These are phyloP conservation scores for Papilio aristodemus DNA, from an alignment of 1,140 invertebrate genomes.

Conservation along the genomic window DNA sequence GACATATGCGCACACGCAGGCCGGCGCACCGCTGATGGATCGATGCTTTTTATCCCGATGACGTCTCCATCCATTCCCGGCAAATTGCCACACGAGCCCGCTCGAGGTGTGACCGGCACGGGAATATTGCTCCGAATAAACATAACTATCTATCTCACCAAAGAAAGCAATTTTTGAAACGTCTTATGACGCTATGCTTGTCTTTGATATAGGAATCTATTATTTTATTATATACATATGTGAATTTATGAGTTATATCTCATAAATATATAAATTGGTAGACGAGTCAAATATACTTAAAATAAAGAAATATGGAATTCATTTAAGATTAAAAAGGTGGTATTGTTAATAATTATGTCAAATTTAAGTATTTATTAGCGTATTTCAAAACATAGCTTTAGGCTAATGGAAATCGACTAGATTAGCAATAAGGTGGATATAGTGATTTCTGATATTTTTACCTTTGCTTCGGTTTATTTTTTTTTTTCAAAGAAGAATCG, in stretches of 20 bases:
- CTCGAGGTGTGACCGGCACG: slow-evolving; percentile 54
- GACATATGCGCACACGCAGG: slow-evolving; percentile 58
- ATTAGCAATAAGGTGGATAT: too few species aligned
- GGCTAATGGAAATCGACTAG: too few species aligned
- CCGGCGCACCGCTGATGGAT: slow-evolving; percentile 62
- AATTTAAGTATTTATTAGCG: too few species aligned
- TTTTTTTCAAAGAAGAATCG: slow-evolving; percentile 4
- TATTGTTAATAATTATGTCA: too few species aligned
- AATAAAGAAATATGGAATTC: too few species aligned
- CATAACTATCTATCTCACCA: slow-evolving; percentile 66
- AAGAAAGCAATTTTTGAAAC: slow-evolving; percentile 59
- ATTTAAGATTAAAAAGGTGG: too few species aligned
- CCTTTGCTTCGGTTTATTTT: neutral
- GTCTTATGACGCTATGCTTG: slow-evolving; percentile 32
- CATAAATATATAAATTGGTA: too few species aligned
- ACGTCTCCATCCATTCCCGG: slow-evolving; percentile 74
- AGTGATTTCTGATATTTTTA: neutral
- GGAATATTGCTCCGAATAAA: slow-evolving; percentile 69
- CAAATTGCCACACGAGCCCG: slow-evolving; percentile 70
- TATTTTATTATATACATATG: neutral
- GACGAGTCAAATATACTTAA: too few species aligned
- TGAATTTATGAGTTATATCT: too few species aligned
- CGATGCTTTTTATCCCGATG: slow-evolving; percentile 75
- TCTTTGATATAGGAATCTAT: neutral
- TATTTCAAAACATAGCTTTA: too few species aligned